Conservation (phyloP, 2,113 vertebrate species). For the Mugil cephalus region DNA sequence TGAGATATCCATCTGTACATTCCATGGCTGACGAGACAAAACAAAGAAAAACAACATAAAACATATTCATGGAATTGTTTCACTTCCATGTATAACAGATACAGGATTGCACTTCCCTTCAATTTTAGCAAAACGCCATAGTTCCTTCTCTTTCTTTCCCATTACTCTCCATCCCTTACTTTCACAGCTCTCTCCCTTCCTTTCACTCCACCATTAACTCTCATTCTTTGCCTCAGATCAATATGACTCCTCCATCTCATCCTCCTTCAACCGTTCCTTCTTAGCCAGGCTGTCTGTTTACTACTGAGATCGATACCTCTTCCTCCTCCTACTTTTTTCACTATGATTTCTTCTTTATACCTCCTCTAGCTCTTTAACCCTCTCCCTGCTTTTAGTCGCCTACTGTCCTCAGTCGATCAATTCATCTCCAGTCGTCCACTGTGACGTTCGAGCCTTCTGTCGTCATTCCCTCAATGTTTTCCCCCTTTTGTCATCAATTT, state of each 20-base stretch:
- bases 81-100: too few species aligned
- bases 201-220: slow-evolving; percentile 47
- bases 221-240: slow-evolving; percentile 57
- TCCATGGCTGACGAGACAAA: too few species aligned
- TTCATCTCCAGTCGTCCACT: slow-evolving; percentile 3
- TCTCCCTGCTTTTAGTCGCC: slow-evolving; percentile 20
- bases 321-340: slow-evolving; percentile 26
- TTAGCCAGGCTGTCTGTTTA: slow-evolving; percentile 31
- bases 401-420: slow-evolving; percentile 15
- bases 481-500: neutral
- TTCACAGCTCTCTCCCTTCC: neutral
- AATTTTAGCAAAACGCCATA: too few species aligned
- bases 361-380: slow-evolving; percentile 30
- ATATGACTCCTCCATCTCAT: slow-evolving; percentile 57
- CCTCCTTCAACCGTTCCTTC: slow-evolving; percentile 21
- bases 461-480: slow-evolving; percentile 2
- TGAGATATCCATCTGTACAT: too few species aligned
- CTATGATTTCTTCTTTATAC: slow-evolving; percentile 33
- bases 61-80: too few species aligned
- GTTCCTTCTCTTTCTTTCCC: neutral
- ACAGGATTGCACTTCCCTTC: too few species aligned
- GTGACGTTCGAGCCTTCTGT: neutral
- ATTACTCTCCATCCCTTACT: neutral
- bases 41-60: too few species aligned
- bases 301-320: slow-evolving; percentile 42